Conservation (phyloP, 2,888 invertebrate species). For the Osedax fenrisi region DNA sequence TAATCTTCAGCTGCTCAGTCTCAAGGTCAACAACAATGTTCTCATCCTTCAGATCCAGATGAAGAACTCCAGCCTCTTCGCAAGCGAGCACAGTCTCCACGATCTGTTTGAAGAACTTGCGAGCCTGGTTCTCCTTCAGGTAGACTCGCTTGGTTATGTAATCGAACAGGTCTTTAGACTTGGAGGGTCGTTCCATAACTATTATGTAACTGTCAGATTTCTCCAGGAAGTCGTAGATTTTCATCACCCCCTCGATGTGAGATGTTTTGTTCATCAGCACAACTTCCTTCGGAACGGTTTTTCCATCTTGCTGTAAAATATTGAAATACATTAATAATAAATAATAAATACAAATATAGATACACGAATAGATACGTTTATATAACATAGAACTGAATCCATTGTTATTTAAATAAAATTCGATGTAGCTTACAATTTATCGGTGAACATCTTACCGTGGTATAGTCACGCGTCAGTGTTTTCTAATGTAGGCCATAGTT, state of each 20-base stretch:
- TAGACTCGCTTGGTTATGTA: slow-evolving; percentile 56
- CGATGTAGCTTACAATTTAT: too few relatives aligned
- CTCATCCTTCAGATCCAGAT: slow-evolving; percentile 58
- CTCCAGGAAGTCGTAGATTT: slow-evolving; percentile 55
- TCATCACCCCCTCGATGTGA: slow-evolving; percentile 54
- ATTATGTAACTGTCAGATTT: slow-evolving; percentile 54
- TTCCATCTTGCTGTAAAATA: slow-evolving; percentile 54
- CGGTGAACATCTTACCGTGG: too few relatives aligned
- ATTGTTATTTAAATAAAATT: too few relatives aligned
- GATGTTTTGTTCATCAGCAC: slow-evolving; percentile 53
- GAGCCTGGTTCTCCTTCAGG: slow-evolving; percentile 53
- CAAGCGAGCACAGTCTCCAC: slow-evolving; percentile 53
- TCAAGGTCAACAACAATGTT: slow-evolving; percentile 57
- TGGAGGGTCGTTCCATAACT: slow-evolving; percentile 56
- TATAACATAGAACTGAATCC: too few relatives aligned
- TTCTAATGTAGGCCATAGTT: too few relatives aligned
- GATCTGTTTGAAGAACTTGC: slow-evolving; percentile 55
- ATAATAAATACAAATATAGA: too few relatives aligned
- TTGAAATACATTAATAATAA: too few relatives aligned
- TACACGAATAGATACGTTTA: too few relatives aligned
- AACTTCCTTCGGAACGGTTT: slow-evolving; percentile 55
- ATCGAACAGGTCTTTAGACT: slow-evolving; percentile 57
- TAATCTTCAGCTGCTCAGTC: slow-evolving; percentile 54
- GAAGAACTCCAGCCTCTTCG: slow-evolving; percentile 54
- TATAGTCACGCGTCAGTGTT: too few relatives aligned